Evolutionary conservation across 2,888 invertebrate species (phyloP).

Genomic region (Falcaria lacertinaria): DNA sequence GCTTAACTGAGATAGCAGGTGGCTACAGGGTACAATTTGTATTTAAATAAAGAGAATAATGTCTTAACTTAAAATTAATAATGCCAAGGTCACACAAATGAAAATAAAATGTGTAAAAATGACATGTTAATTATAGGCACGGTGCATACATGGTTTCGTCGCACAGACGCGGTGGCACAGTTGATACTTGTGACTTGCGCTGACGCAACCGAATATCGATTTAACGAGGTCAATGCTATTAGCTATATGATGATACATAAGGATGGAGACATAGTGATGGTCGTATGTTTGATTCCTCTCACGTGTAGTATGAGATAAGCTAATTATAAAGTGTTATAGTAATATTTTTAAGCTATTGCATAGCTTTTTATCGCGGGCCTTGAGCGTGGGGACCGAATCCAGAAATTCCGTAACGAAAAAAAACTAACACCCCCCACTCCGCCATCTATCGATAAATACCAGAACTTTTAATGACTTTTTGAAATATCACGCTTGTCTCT

Average conservation of each 20-base stretch:
- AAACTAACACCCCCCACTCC: too few relatives aligned
- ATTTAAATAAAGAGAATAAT: constrained; percentile 10
- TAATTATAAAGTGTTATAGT: neutral
- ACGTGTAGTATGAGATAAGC: neutral
- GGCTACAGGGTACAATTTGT: constrained; percentile 3
- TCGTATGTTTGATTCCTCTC: neutral
- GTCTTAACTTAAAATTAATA: constrained; percentile 13
- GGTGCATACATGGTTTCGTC: constrained; percentile 41
- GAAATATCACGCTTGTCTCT: too few relatives aligned
- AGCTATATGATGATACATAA: constrained; percentile 16
- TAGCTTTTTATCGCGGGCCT: too few relatives aligned
- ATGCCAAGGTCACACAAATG: constrained; percentile 38
- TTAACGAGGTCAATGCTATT: constrained; percentile 66
- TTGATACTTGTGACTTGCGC: constrained; percentile 5
- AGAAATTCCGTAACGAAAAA: too few relatives aligned
- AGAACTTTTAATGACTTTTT: too few relatives aligned
- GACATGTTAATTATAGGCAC: constrained; percentile 34
- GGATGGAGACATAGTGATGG: neutral
- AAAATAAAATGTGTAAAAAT: constrained; percentile 34
- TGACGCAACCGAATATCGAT: constrained; percentile 60
- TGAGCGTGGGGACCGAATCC: too few relatives aligned
- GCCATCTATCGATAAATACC: too few relatives aligned
- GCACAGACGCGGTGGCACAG: constrained; percentile 18
- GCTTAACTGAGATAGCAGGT: too few relatives aligned
- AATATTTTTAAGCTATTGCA: neutral